phyloP scores from a whole-genome alignment of 2,113 vertebrate genomes.

The Hymenochirus boettgeri region DNA sequence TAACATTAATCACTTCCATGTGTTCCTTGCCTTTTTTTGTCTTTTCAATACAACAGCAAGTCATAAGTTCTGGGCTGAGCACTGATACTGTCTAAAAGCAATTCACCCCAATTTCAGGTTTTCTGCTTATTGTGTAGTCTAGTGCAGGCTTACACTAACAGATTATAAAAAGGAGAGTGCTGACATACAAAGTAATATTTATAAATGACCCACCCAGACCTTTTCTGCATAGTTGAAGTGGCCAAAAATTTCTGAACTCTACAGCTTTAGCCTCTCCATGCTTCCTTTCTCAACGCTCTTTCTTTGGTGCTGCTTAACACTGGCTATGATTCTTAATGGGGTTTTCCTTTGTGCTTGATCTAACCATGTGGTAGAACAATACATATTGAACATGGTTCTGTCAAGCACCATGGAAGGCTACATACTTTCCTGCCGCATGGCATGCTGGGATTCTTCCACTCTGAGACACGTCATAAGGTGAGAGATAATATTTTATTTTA shows the following conservation, averaged over 20 bases:
- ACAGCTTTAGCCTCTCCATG: slow-evolving; percentile 72
- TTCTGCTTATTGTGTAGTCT: neutral
- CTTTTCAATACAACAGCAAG: neutral
- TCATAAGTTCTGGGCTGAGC: neutral
- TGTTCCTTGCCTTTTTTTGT: neutral
- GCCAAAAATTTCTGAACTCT: slow-evolving; percentile 61
- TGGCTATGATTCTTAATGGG: slow-evolving; percentile 78
- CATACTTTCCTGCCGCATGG: slow-evolving; percentile 87
- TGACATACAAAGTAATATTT: slow-evolving; percentile 46
- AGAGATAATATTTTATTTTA: slow-evolving; percentile 45
- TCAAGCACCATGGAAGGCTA: slow-evolving; percentile 99
- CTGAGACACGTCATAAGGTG: slow-evolving; percentile 65
- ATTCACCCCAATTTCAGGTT: slow-evolving; percentile 11
- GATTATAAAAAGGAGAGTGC: slow-evolving; percentile 50
- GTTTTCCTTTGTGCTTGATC: slow-evolving; percentile 99
- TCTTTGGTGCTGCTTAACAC: slow-evolving; percentile 76
- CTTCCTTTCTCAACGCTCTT: slow-evolving; percentile 81
- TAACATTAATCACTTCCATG: neutral
- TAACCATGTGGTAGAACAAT: slow-evolving; percentile 99
- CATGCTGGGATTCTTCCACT: slow-evolving; percentile 73
- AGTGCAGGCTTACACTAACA: slow-evolving; percentile 51
- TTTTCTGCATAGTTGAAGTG: slow-evolving; percentile 59
- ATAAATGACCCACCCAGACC: slow-evolving; percentile 49
- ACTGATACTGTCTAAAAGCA: neutral
- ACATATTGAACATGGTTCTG: slow-evolving; percentile 99